Evolutionary conservation across 2,113 vertebrate genomes (phyloP).

Genomic region (Ornithorhynchus anatinus): DNA sequence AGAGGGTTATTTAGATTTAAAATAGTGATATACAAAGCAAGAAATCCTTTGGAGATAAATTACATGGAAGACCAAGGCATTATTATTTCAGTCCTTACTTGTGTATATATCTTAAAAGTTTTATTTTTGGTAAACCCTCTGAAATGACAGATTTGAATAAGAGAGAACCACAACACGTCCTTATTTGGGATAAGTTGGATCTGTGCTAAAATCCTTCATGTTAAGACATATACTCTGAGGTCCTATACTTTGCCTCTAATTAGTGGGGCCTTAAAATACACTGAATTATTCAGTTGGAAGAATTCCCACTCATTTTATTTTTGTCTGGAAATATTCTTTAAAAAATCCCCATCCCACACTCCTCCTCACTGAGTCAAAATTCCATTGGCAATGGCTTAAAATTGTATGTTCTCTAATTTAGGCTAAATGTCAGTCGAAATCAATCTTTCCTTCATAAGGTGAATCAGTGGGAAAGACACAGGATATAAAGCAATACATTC

Average conservation of each 20-base stretch:
- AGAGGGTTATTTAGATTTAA: slow-evolving; percentile 14
- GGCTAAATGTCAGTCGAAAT: neutral
- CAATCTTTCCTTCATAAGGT: neutral
- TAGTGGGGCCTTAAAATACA: neutral
- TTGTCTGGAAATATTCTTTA: neutral
- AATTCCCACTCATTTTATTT: neutral
- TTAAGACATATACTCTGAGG: neutral
- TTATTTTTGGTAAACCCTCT: neutral
- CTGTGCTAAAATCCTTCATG: neutral
- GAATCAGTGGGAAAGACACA: neutral
- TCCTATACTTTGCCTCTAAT: neutral
- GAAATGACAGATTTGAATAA: slow-evolving; percentile 2
- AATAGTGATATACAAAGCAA: neutral
- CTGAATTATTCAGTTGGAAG: neutral
- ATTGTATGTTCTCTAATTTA: too few relatives aligned
- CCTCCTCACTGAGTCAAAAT: neutral
- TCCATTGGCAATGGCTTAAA: neutral
- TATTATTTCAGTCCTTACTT: neutral
- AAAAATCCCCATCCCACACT: neutral
- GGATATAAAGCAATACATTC: neutral
- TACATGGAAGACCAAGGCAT: slow-evolving; percentile 1
- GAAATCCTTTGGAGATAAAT: neutral
- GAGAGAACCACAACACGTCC: neutral
- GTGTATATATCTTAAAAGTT: neutral
- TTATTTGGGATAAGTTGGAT: neutral